A percentile compares a stretch with the other conserved stretches of the same genome.
These are phyloP conservation scores for Entomobrya proxima DNA, from an alignment of 2,888 invertebrate species.

Conservation along the genomic window DNA sequence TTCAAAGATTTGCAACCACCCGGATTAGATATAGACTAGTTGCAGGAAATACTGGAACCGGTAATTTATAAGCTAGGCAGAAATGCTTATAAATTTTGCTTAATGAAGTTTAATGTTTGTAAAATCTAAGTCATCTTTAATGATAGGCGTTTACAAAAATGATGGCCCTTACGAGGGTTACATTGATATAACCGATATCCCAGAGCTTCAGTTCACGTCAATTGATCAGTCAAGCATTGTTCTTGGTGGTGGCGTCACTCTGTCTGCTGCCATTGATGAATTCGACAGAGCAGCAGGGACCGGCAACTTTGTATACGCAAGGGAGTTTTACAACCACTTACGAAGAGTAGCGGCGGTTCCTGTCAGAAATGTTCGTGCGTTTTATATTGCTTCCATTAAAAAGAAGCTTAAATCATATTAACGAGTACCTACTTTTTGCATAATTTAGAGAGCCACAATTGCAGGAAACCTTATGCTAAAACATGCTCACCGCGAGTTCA, in stretches of 20 bases:
- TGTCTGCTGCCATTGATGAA: constrained; percentile 80
- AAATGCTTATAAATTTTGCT: too few relatives aligned
- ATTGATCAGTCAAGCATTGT: constrained; percentile 78
- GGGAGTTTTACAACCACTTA: constrained; percentile 82
- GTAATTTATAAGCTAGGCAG: constrained; percentile 77
- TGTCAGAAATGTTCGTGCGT: constrained; percentile 83
- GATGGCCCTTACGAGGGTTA: constrained; percentile 80
- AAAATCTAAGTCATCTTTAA: constrained; percentile 77
- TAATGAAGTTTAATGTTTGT: neutral
- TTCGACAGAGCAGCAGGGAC: constrained; percentile 68
- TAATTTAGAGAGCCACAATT: constrained; percentile 79
- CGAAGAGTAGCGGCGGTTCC: constrained; percentile 84
- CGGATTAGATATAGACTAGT: constrained; percentile 80
- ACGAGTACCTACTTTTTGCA: too few relatives aligned
- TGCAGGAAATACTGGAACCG: constrained; percentile 87
- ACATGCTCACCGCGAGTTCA: constrained; percentile 83
- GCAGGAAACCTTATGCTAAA: constrained; percentile 86
- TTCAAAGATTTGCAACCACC: constrained; percentile 37
- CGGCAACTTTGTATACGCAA: constrained; percentile 81
- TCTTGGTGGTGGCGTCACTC: constrained; percentile 81
- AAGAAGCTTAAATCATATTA: neutral
- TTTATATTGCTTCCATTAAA: neutral
- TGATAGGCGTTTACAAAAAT: constrained; percentile 80
- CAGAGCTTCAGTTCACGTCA: constrained; percentile 79
- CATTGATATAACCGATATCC: constrained; percentile 82